Percentiles rank a stretch among this genome's conserved stretches.
These are phyloP conservation scores for Papilio protenor DNA, from an alignment of 2,888 invertebrate genomes.

Conservation along the genomic window DNA sequence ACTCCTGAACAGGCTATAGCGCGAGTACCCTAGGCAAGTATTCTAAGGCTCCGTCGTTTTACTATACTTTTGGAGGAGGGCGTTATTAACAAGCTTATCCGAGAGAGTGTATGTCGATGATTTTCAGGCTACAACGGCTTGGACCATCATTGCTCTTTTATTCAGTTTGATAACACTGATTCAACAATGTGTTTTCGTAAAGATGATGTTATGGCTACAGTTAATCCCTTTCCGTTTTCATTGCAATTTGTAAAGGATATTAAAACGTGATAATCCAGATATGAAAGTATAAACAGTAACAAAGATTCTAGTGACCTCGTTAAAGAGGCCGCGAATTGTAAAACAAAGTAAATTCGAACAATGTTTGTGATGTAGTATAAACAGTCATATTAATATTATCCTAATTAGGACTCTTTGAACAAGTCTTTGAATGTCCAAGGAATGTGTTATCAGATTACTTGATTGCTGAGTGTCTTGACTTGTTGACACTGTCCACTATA, in stretches of 20 bases:
- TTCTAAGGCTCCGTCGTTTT: too few relatives aligned
- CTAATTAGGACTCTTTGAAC: conserved; percentile 30
- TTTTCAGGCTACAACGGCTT: too few relatives aligned
- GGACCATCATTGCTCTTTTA: background rate
- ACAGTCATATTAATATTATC: conserved; percentile 23
- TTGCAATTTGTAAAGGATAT: background rate
- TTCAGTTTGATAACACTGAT: background rate
- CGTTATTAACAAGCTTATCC: too few relatives aligned
- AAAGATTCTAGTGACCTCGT: background rate
- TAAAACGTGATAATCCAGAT: conserved; percentile 13
- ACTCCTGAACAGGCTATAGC: too few relatives aligned
- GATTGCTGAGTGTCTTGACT: conserved; percentile 17
- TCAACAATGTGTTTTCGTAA: background rate
- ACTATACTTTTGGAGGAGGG: too few relatives aligned
- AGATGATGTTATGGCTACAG: background rate
- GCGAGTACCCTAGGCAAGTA: too few relatives aligned
- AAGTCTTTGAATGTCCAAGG: conserved; percentile 29
- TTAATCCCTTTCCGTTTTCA: background rate
- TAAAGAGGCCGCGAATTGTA: conserved; percentile 3
- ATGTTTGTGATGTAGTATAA: conserved; percentile 13
- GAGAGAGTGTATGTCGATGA: too few relatives aligned
- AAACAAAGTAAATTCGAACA: conserved; percentile 4
- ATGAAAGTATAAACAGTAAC: conserved; percentile 1
- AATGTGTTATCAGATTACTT: conserved; percentile 36
- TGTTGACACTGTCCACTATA: conserved; percentile 12